Base-by-base conservation (phyloP, 2,888 invertebrate species). In the Eudasyphora cyanicolor region DNA sequence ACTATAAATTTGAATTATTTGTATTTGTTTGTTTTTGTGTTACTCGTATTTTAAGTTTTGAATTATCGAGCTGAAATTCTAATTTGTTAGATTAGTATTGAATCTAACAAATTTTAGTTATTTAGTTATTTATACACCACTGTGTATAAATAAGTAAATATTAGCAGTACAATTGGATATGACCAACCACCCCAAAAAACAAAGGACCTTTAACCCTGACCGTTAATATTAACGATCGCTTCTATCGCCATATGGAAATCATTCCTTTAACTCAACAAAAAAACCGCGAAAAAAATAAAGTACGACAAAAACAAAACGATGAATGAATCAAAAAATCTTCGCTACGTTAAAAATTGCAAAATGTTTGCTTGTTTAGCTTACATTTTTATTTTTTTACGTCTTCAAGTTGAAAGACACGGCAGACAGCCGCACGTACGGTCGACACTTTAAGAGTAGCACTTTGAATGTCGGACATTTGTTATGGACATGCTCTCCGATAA, bases 221-320 rank as follows among this genome's bases (percentile, higher is more conserved):
- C 69, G 42, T 76, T 42, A 76, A 69, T 67, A 69, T 76, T 76
- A 76, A 74, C 73, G 76, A 73, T 49, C 69, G 67, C 49, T 76
- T 60, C 67, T 6, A 24, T 29, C 54, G 51, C 74, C 79, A 80
- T 75, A 70, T 80, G 83, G 80, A 77, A 80, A 83, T 8, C 49
- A 75, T 80, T 80, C 69, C 62, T 79, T 27, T 51, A 10, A 24
- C 38, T 35, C 2, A 54, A 64, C 42, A 32, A 57, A n/a, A n/a
- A 62, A 45, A n/a, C 38, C 8, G n/a, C n/a, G n/a, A n/a, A n/a
- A n/a, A n/a, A n/a, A n/a, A n/a, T n/a, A n/a, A 8, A 38, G 38
- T 38, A 38, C 6, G 38, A 82, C 6, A 57, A 57, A 49, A 38
- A 51, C 4, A 21, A 10, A 42, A 10, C 32, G 57, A 19, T 42